Base-by-base conservation (phyloP, 2,888 invertebrate species). In the Nysson spinosus region DNA sequence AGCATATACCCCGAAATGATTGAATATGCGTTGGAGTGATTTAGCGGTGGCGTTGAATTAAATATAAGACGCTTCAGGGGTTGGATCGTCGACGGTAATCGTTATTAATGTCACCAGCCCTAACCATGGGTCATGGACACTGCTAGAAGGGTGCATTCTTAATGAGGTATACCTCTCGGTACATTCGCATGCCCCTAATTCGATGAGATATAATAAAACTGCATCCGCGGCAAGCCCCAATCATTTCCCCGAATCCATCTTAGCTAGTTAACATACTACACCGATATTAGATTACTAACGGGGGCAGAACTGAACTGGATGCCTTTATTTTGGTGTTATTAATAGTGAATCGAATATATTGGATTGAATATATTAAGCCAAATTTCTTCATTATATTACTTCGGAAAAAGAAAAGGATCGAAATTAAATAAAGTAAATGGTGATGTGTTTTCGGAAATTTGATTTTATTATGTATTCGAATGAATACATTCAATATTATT, bases 51-150 rank as follows among this genome's bases (percentile, higher is more conserved):
- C 76, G 79, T 81, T 84, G 83, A 84, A 84, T 84, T 82, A 83
- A 84, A 83, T 83, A 83, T 81, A 81, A 83, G 82, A 77, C 67
- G 67, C 73, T 77, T 70, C 50, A 52, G 57, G 67, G 63, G 55
- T 47, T 46, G 77, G 61, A 75, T 80, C 78, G 75, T 65, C 69
- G 69, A 62, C 75, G 71, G 78, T 72, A 77, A 75, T 72, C 72
- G 80, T 81, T 82, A 82, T 83, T 83, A 83, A 83, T 80, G 82
- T 82, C 81, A 78, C 80, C 79, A 77, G 75, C 78, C 81, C 79
- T 75, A 81, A 80, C 77, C 80, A 71, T 66, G 77, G 76, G 72
- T 75, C 76, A 77, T 71, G 77, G 82, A 80, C 78, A 80, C 78
- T 79, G 69, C 54, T 60, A 65, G 72, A 69, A 75, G 83, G 83